These are phyloP conservation scores for Oxyura jamaicensis DNA, from an alignment of 2,113 vertebrate species.

Conservation along the genomic window DNA sequence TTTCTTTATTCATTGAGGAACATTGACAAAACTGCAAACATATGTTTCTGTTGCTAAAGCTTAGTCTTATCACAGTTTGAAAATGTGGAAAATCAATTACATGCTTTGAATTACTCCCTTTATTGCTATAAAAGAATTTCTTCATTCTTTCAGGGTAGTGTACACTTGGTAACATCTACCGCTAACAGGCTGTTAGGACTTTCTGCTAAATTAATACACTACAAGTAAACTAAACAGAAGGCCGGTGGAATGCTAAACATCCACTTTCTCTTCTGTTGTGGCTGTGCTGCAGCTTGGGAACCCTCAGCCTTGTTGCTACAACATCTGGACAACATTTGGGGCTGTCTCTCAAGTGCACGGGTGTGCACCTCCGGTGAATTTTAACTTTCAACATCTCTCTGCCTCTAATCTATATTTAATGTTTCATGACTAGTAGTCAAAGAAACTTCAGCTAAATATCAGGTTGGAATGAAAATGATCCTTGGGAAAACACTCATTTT, in stretches of 20 bases:
- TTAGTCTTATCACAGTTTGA: slow-evolving; percentile 76
- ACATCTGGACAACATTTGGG: slow-evolving; percentile 83
- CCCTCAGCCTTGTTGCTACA: slow-evolving; percentile 71
- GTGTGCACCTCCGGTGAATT: slow-evolving; percentile 80
- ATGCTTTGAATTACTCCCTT: slow-evolving; percentile 73
- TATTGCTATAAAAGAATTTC: slow-evolving; percentile 69
- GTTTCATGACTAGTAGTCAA: slow-evolving; percentile 83
- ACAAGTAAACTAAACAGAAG: slow-evolving; percentile 78
- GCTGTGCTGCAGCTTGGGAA: slow-evolving; percentile 74
- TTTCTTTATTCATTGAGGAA: slow-evolving; percentile 46
- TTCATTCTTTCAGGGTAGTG: slow-evolving; percentile 69
- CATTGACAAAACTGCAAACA: slow-evolving; percentile 74
- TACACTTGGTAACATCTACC: slow-evolving; percentile 68
- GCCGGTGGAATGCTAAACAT: slow-evolving; percentile 76
- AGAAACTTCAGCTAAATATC: slow-evolving; percentile 82
- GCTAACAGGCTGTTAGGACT: slow-evolving; percentile 76
- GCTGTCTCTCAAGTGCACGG: slow-evolving; percentile 78
- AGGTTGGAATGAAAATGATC: slow-evolving; percentile 84
- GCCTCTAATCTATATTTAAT: slow-evolving; percentile 87
- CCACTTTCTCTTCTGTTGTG: slow-evolving; percentile 73
- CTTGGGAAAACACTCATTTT: slow-evolving; percentile 79
- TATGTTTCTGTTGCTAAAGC: slow-evolving; percentile 74
- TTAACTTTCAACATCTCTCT: slow-evolving; percentile 84
- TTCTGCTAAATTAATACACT: slow-evolving; percentile 74
- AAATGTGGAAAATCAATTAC: slow-evolving; percentile 80